These are phyloP conservation scores for Tauraco erythrolophus DNA, from an alignment of 2,113 vertebrate genomes.

Conservation along the genomic window DNA sequence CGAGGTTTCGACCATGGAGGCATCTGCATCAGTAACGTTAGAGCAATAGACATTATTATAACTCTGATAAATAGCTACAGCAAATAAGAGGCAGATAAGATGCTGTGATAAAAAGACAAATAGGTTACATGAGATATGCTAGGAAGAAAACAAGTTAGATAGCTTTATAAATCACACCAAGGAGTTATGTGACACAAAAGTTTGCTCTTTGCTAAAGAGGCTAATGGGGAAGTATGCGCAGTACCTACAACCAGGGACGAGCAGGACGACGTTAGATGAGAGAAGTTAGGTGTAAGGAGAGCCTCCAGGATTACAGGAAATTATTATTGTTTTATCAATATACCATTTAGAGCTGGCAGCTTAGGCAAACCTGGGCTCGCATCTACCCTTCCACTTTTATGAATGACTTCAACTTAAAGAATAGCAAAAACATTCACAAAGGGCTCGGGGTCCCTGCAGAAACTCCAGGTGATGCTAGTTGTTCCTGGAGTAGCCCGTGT, in stretches of 20 bases:
- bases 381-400: background rate
- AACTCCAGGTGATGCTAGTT: background rate
- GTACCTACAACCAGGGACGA: background rate
- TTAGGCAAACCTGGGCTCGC: background rate
- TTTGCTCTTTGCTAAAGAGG: background rate
- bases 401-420: background rate
- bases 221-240: background rate
- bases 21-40: background rate
- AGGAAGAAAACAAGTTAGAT: conserved; percentile 40
- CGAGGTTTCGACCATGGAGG: background rate
- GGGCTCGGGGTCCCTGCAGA: rapidly evolving
- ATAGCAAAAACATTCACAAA: background rate
- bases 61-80: conserved; percentile 43
- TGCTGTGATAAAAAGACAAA: conserved; percentile 57
- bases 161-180: conserved; percentile 60
- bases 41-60: background rate
- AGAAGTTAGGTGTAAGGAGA: background rate
- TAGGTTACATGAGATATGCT: background rate
- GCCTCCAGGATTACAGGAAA: background rate
- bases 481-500: background rate
- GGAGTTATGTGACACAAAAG: background rate
- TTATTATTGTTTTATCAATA: background rate
- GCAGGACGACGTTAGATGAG: background rate
- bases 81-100: conserved; percentile 51
- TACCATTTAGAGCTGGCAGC: background rate